Conservation (phyloP, 2,113 vertebrate species). For the Oncorhynchus keta region DNA sequence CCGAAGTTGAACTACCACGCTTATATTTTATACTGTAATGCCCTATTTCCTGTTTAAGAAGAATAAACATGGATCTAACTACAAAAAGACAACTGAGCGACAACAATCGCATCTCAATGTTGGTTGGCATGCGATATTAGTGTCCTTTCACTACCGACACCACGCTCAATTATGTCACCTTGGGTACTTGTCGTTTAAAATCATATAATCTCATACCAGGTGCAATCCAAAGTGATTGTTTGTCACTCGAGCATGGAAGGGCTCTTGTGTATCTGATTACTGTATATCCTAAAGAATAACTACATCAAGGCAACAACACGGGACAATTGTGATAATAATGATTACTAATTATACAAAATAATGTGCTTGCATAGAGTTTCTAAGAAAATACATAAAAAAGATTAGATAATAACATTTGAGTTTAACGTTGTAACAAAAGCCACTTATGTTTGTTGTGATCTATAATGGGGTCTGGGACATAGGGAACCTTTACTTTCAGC, state of each 20-base stretch:
- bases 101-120: slow-evolving; percentile 41
- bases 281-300: not conserved
- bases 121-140: slow-evolving; percentile 51
- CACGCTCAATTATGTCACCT: slow-evolving; percentile 62
- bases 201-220: slow-evolving; percentile 58
- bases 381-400: not conserved
- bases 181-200: slow-evolving; percentile 43
- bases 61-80: not conserved
- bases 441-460: not conserved
- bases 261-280: slow-evolving; percentile 22
- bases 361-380: not conserved
- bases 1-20: slow-evolving; percentile 39
- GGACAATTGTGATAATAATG: not conserved
- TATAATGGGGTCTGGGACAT: not conserved
- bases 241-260: slow-evolving; percentile 64
- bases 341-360: not conserved
- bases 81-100: slow-evolving; percentile 32
- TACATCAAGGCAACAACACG: not conserved
- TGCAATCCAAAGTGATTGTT: slow-evolving; percentile 60
- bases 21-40: slow-evolving; percentile 18
- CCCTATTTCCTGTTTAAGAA: slow-evolving; percentile 6
- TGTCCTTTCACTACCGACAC: slow-evolving; percentile 48
- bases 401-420: not conserved
- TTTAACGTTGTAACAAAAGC: not conserved
- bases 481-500: slow-evolving; percentile 2